These are phyloP conservation scores for Mycetomoellerius zeteki DNA, from an alignment of 1,140 invertebrate genomes.

Conservation along the genomic window DNA sequence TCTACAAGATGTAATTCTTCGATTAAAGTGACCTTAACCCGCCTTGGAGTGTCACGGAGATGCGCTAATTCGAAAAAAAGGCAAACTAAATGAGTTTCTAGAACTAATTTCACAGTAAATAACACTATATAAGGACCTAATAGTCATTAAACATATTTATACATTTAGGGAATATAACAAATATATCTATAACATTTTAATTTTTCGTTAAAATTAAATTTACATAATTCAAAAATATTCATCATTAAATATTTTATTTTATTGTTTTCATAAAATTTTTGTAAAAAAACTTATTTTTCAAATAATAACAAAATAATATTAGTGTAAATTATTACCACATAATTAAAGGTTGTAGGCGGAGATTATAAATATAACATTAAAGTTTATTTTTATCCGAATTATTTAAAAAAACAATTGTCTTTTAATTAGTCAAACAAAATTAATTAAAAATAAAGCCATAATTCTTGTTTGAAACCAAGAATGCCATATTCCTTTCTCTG, in stretches of 20 bases:
- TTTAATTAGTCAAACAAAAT: not conserved
- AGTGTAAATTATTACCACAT: not conserved
- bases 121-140: not conserved
- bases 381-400: not conserved
- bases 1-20: not conserved
- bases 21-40: slow-evolving; percentile 13
- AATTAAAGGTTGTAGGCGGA: not conserved
- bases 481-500: not conserved
- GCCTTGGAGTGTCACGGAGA: not conserved
- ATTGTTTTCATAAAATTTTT: not conserved
- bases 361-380: not conserved
- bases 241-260: not conserved
- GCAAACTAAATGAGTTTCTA: not conserved
- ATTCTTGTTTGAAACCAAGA: not conserved
- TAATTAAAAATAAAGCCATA: not conserved
- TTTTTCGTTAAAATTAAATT: not conserved
- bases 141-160: not conserved
- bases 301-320: not conserved
- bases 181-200: not conserved
- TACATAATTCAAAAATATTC: not conserved
- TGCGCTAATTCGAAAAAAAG: slow-evolving; percentile 5
- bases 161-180: not conserved
- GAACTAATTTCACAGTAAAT: not conserved
- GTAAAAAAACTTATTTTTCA: not conserved
- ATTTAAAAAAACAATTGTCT: slow-evolving; percentile 21